phyloP scores from a whole-genome alignment of 2,113 vertebrate species.

The Nipponia nippon region DNA sequence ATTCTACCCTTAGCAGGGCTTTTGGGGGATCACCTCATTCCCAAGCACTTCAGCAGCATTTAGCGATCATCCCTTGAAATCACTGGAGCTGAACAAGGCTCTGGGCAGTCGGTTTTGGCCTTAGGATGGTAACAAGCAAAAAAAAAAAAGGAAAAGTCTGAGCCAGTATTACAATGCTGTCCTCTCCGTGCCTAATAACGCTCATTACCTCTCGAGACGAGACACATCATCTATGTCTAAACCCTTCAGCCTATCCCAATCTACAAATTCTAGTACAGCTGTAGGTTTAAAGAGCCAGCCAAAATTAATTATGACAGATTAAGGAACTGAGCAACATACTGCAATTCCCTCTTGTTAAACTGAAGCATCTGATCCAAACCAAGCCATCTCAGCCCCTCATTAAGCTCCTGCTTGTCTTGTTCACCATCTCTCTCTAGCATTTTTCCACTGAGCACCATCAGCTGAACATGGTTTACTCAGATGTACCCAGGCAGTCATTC shows the following conservation, averaged over 20 bases:
- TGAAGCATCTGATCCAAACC: background rate
- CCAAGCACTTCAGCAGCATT: background rate
- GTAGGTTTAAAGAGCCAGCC: constrained; percentile 12
- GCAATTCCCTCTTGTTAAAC: background rate
- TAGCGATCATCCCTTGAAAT: background rate
- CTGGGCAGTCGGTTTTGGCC: background rate
- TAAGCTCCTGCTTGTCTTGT: background rate
- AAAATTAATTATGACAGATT: constrained; percentile 34
- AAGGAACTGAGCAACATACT: background rate
- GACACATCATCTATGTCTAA: background rate
- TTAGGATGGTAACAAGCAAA: background rate
- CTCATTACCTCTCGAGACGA: background rate
- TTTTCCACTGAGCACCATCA: background rate
- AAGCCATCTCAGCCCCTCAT: background rate
- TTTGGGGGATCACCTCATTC: background rate
- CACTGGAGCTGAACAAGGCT: background rate
- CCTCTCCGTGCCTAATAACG: background rate
- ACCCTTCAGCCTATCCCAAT: background rate
- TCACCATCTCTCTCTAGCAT: background rate
- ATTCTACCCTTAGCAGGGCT: background rate
- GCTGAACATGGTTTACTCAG: background rate
- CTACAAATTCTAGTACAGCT: background rate
- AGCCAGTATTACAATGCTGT: background rate
- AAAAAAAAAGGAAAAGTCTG: background rate
- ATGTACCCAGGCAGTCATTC: background rate